Evolutionary conservation across 1,140 invertebrate genomes (phyloP).

Genomic region (Nylanderia fulva): DNA sequence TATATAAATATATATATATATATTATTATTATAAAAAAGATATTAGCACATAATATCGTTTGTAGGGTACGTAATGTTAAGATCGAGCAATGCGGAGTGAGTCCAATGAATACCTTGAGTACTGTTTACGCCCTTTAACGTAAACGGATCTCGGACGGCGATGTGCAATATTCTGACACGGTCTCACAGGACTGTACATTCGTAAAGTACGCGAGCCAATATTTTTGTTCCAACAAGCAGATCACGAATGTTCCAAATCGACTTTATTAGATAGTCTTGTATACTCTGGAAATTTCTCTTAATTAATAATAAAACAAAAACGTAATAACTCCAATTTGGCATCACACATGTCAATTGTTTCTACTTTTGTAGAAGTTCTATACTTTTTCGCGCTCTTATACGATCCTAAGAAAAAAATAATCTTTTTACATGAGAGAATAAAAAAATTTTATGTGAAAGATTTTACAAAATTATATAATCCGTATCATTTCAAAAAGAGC

Average conservation of each 20-base stretch:
- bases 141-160: slow-evolving; percentile 62
- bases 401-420: background rate
- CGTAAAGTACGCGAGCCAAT: slow-evolving; percentile 69
- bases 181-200: slow-evolving; percentile 37
- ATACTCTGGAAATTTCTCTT: slow-evolving; percentile 78
- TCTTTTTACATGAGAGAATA: background rate
- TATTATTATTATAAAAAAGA: slow-evolving; percentile 69
- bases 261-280: slow-evolving; percentile 78
- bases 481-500: background rate
- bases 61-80: slow-evolving; percentile 54
- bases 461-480: slow-evolving; percentile 20
- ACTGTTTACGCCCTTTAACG: slow-evolving; percentile 54
- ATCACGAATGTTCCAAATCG: slow-evolving; percentile 73
- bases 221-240: slow-evolving; percentile 78
- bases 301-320: slow-evolving; percentile 82
- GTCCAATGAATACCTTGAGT: slow-evolving; percentile 36
- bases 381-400: background rate
- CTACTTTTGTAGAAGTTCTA: background rate
- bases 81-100: slow-evolving; percentile 31
- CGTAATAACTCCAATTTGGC: slow-evolving; percentile 75
- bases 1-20: slow-evolving; percentile 66
- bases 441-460: background rate
- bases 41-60: slow-evolving; percentile 64
- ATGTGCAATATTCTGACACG: slow-evolving; percentile 72
- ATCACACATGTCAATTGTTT: no score